Evolutionary conservation across 2,888 invertebrate species (phyloP), one percentile per base, ranked within the genome.

Genomic region (Rugalucina vietnamica): DNA sequence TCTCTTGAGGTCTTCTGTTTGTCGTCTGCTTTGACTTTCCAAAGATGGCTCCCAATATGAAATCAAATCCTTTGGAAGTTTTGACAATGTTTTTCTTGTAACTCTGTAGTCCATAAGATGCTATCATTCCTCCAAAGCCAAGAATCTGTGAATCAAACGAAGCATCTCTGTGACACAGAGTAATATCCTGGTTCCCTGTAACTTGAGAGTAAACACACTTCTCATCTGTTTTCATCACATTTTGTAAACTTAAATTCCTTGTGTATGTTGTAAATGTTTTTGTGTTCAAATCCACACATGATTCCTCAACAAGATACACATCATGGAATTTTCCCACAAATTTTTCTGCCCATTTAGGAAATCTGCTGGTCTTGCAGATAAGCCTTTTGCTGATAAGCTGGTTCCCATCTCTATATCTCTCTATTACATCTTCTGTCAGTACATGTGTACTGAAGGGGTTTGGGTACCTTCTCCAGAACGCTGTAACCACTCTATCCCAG

Each of bases 241-340:
- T 79, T 54, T 81, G 71, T 79, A 80, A 79, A 37, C 76, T 77
- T 37, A 92, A 81, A 70, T 86, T 87, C 14, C 86, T 69, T 14
- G 88, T 84, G 43, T 86, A 86, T n/a, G 88, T 88, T 5, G 76
- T 65, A 21, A 88, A 60, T n/a, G 81, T 78, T 43, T 77, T 34
- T 3, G 72, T 54, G 14, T 81, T 65, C 0, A 83, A n/a, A 49
- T 88, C 86, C 10, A 87, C 24, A 21, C 86, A 54, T 24, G 85
- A 85, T 70, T 88, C 86, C 72, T 86, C 85, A 10, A 86, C 74
- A 1, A 81, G 21, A 60, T 83, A 81, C 32, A 76, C 74, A 32
- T 85, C 57, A 39, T 76, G 50, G 14, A 74, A 54, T 8, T 78
- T 79, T 1, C 74, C 91, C 88, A 89, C 91, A 88, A 76, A 93